A percentile compares a stretch with the other conserved stretches of the same genome.
phyloP scores from a whole-genome alignment of 2,113 vertebrate species.

The Progne subis region DNA sequence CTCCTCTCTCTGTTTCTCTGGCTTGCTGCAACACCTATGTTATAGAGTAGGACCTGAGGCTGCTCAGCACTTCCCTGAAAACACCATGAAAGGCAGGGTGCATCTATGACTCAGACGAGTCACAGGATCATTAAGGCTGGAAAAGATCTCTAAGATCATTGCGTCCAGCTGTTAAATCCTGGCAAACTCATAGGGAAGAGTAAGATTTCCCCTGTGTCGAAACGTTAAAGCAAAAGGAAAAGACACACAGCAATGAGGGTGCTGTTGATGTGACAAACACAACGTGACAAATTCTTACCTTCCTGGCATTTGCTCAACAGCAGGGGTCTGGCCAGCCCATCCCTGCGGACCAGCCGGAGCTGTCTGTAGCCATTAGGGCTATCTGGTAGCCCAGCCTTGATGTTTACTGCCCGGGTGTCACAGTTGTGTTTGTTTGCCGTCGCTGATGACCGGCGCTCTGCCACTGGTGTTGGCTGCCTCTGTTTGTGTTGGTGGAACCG shows the following conservation, averaged over 20 bases:
- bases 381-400: fast-evolving
- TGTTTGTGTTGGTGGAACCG: neutral
- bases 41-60: neutral
- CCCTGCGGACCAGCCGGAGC: neutral
- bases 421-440: neutral
- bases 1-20: neutral
- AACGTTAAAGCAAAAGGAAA: neutral
- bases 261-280: neutral
- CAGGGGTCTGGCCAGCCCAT: neutral
- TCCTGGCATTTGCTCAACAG: neutral
- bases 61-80: neutral
- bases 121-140: neutral
- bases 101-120: neutral
- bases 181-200: neutral
- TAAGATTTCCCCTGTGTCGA: neutral
- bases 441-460: neutral
- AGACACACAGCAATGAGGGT: neutral
- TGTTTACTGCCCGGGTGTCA: neutral
- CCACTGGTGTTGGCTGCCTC: neutral
- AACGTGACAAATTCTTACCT: neutral
- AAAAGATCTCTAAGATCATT: neutral
- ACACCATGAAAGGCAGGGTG: neutral
- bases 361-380: neutral
- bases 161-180: neutral
- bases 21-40: neutral